Base-by-base conservation (phyloP, 2,113 vertebrate genomes). In the Uria aalge region DNA sequence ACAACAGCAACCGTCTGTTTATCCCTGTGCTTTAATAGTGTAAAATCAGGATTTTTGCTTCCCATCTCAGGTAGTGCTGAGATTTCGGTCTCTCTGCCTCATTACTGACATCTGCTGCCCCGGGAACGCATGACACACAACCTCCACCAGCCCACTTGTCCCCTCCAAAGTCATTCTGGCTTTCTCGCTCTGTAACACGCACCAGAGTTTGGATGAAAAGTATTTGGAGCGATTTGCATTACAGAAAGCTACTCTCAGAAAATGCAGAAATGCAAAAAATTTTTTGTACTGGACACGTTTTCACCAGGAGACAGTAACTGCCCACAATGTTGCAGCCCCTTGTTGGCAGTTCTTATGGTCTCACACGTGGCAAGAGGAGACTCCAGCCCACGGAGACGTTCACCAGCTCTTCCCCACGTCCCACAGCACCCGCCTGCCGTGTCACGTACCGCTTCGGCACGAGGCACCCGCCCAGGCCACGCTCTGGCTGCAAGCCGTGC, bases 241-340 rank as follows among this genome's bases (percentile, higher is more conserved):
- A 64, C 32, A 32, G 59, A 76, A 88, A 40, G 34, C 6, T 0
- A 6, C 18, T 64, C 47, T 66, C 24, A 24, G 72, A 55, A 75
- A 52, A 71, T 1, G 1, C 34, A n/a, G 21, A 43, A 72, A 34
- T 3, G 7, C 1, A 2, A 11, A 19, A 76, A 45, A 62, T 59
- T 34, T 56, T 72, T 36, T 12, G 5, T 12, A 27, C 11, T 2
- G 2, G 29, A 34, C 22, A 9, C 8, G 11, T 38, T 18, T 23
- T 36, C 56, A 36, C 5, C 60, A 7, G 59, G 26, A 71, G 47
- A n/a, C 48, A 9, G 32, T 14, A 30, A 62, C 22, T 5, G 23
- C 2, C 3, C 7, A 0, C 2, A 22, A 48, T 0, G 1, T 5
- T 3, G 52, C 50, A 47, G 56, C 19, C 3, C 21, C 14, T 2